These are phyloP conservation scores for Andrena bucephala DNA, from an alignment of 2,888 invertebrate genomes.

Conservation along the genomic window DNA sequence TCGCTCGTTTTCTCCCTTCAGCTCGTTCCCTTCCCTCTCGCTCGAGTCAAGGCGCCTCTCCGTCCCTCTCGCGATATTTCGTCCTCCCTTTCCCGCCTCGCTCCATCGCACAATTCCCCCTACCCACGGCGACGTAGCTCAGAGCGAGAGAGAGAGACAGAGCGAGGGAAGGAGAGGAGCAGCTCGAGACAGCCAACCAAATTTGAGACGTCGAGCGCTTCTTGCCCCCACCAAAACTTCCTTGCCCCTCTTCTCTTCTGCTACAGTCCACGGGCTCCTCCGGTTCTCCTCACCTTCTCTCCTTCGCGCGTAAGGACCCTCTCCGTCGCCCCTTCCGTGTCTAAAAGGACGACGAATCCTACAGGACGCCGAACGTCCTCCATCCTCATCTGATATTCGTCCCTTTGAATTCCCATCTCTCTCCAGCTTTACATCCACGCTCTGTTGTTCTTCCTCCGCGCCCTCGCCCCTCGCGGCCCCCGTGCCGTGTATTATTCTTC, in stretches of 20 bases:
- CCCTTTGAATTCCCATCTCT: constrained; percentile 50
- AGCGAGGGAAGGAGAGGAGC: constrained; percentile 54
- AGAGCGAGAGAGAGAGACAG: constrained; percentile 34
- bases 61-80: constrained; percentile 7
- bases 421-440: constrained; percentile 12
- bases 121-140: constrained; percentile 34
- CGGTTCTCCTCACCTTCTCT: constrained; percentile 32
- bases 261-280: constrained; percentile 46
- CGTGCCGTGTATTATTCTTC: constrained; percentile 41
- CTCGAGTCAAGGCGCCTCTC: background rate
- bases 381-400: constrained; percentile 42
- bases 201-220: constrained; percentile 81
- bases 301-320: constrained; percentile 31
- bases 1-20: constrained; percentile 26
- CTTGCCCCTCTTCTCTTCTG: constrained; percentile 59
- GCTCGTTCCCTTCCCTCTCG: constrained; percentile 26
- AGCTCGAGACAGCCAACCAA: constrained; percentile 83
- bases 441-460: constrained; percentile 33
- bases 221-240: constrained; percentile 69
- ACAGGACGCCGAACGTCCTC: constrained; percentile 62
- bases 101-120: constrained; percentile 52
- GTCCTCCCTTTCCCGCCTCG: constrained; percentile 45
- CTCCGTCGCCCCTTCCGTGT: constrained; percentile 35
- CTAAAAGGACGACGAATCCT: constrained; percentile 67
- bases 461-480: constrained; percentile 30